Conservation (phyloP, 2,113 vertebrate species). For the Ptychochromis oligacanthus region DNA sequence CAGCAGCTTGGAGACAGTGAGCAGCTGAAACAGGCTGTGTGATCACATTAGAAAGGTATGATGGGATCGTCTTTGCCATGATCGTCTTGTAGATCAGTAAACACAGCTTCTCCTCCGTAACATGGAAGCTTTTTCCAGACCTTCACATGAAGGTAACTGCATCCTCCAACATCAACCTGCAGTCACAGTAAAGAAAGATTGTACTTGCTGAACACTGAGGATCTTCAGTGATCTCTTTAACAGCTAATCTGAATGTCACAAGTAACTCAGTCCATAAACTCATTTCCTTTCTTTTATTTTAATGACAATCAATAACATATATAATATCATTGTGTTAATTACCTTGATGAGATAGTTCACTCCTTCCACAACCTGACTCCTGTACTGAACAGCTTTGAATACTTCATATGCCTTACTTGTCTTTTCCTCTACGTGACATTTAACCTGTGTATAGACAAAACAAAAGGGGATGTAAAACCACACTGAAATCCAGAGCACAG, state of each 20-base stretch:
- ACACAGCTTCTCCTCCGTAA: fast-evolving
- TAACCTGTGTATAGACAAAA: not conserved
- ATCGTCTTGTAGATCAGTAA: not conserved
- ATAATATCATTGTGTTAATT: not conserved
- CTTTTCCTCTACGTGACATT: not conserved
- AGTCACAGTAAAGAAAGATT: not conserved
- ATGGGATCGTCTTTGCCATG: not conserved
- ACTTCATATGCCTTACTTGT: not conserved
- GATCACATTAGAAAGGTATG: not conserved
- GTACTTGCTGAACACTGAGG: not conserved
- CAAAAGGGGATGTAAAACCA: not conserved
- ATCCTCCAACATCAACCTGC: not conserved
- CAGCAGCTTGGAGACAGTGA: not conserved
- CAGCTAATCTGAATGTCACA: not conserved
- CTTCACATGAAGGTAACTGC: not conserved
- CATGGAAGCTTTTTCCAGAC: not conserved
- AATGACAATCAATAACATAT: not conserved
- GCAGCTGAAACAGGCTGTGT: not conserved
- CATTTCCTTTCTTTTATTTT: not conserved
- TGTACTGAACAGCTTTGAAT: not conserved
- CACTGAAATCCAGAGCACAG: not conserved
- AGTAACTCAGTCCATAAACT: not conserved
- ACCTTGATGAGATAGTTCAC: not conserved
- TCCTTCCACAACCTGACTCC: not conserved
- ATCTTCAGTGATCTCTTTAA: too few relatives aligned